A percentile compares a stretch with the other conserved stretches of the same genome.
These are phyloP conservation scores for Etheostoma nigrum DNA, from an alignment of 2,797 vertebrate species.

Conservation along the genomic window DNA sequence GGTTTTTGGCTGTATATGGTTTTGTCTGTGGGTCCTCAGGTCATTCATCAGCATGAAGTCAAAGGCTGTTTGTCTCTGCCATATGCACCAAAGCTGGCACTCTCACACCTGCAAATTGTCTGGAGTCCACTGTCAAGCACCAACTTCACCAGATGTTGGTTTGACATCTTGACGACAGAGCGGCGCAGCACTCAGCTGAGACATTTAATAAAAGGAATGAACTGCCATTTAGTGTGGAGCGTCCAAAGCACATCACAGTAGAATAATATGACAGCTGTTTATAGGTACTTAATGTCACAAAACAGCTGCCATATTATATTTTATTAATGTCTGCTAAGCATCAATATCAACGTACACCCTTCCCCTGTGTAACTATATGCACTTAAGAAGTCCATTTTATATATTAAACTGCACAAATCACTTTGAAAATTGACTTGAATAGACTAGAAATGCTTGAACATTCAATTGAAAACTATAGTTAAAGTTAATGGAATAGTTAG, in stretches of 20 bases:
- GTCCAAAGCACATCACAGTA: constrained; percentile 13
- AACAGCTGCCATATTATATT: not conserved
- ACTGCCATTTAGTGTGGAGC: constrained; percentile 10
- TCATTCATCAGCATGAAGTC: constrained; percentile 55
- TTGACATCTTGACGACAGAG: constrained; percentile 21
- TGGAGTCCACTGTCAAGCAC: constrained; percentile 1
- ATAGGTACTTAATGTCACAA: not conserved
- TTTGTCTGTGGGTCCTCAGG: constrained; percentile 41
- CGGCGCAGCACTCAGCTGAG: not conserved
- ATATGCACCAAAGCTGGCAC: constrained; percentile 14
- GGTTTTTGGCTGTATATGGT: constrained; percentile 60
- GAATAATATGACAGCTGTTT: constrained; percentile 3
- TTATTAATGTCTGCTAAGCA: not conserved
- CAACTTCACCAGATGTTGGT: constrained; percentile 29
- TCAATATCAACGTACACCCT: not conserved
- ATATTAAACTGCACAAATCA: not conserved
- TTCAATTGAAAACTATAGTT: not conserved
- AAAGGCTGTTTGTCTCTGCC: constrained; percentile 38
- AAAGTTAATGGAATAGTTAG: not conserved
- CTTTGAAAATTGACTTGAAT: not conserved
- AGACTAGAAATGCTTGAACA: not conserved
- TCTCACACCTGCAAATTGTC: constrained; percentile 48
- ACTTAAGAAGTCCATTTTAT: not conserved
- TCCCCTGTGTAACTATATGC: not conserved
- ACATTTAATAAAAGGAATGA: constrained; percentile 25